Base-by-base conservation (phyloP, 2,888 invertebrate genomes). In the Meghimatium bilineatum region DNA sequence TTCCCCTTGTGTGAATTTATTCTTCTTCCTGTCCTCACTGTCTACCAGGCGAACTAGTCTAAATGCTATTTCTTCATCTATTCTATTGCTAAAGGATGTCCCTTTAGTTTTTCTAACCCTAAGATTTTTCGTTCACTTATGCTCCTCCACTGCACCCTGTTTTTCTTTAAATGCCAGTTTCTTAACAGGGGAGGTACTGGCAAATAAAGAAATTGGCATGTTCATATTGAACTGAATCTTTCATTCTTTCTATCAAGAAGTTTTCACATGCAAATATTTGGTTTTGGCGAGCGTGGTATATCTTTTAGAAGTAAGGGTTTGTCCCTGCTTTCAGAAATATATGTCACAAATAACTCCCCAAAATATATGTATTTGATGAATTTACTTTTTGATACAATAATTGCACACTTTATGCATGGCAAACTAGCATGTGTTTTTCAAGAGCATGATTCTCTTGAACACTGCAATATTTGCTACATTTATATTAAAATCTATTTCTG, bases 71-170 rank as follows among this genome's bases (percentile, higher is more conserved):
- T 74, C 29, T 74, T 74, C 52, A 20, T 32, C 17, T 52, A 14
- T 20, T 29, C 77, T 32, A 12, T n/a, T 38, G 32, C 79, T 79
- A 36, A 60, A 78, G 78, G 78, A 72, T 67, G 78, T 63, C 63
- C 83, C 66, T 79, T 79, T 38, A 69, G 60, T 66, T 32, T 69
- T 63, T 34, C 83, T 83, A 77, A 78, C 83, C 78, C 83, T 78
- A 72, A n/a, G 23, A 17, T 17, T 3, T n/a, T 26, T 23, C 49
- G 0, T 72, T 32, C 26, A 23, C 23, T 20, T 23, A 26, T 71
- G 38, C 36, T 1, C 79, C 60, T 79, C 79, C 74, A 78, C 44
- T 79, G 78, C 83, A 79, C 72, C 34, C 63, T 78, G 72, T 78
- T 78, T 78, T 71, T 72, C 72, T 83, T 77, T 67, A 44, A 44